These are phyloP conservation scores for Tenthredo mesomela DNA, from an alignment of 2,888 invertebrate species.

Conservation along the genomic window DNA sequence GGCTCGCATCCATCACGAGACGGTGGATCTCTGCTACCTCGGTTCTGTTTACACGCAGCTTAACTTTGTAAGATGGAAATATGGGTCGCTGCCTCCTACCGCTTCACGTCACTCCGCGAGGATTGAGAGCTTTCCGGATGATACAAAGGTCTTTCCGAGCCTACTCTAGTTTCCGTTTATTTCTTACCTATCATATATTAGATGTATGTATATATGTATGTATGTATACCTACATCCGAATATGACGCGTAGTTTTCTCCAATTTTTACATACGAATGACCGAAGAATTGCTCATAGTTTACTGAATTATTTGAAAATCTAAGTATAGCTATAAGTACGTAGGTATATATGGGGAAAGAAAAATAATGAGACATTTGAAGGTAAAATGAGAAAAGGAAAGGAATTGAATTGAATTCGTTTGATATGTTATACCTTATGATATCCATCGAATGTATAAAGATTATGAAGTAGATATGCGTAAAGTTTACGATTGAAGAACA, in stretches of 20 bases:
- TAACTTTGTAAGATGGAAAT: conserved; percentile 52
- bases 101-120: conserved; percentile 46
- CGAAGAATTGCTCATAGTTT: background rate
- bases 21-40: conserved; percentile 17
- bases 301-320: background rate
- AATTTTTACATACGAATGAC: background rate
- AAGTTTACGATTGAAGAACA: conserved; percentile 21
- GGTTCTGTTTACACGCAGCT: conserved; percentile 52
- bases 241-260: background rate
- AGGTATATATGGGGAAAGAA: too few species aligned
- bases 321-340: background rate
- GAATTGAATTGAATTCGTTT: background rate
- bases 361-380: background rate
- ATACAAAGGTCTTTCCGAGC: conserved; percentile 27
- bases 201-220: too few species aligned
- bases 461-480: conserved; percentile 9
- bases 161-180: conserved; percentile 32
- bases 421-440: background rate
- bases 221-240: background rate
- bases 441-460: background rate
- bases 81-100: conserved; percentile 35
- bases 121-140: conserved; percentile 49
- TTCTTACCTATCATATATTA: background rate
- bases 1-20: conserved; percentile 43
- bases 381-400: background rate